Evolutionary conservation across 2,888 invertebrate genomes (phyloP), one percentile per base, ranked within the genome.

Genomic region (Pristionchus entomophagus): DNA sequence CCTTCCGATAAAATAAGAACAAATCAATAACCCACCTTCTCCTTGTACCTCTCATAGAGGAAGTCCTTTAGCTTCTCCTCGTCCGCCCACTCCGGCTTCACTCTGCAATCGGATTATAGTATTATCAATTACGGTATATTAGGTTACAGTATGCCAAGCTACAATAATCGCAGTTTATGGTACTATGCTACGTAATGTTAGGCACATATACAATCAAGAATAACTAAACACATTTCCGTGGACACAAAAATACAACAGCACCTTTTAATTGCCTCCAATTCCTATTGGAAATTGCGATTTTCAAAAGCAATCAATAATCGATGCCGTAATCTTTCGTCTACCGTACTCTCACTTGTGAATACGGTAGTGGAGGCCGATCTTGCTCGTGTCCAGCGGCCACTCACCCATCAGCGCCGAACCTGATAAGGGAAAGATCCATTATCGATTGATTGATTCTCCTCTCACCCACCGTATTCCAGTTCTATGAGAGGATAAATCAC

Each of bases 21-120:
- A 14, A 5, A 14, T 45, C 45, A 6, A n/a, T n/a, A 14, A 45
- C 73, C 26, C 73, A 49, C 91, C 94, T 98, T 98, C 93, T 97
- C 97, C 89, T 95, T 95, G 95, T 97, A 98, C 87, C 96, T 95
- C 88, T 96, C 96, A 94, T 96, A 97, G 84, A 97, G 94, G 97
- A 97, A 97, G 90, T 96, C 95, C 65, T 96, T 96, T 94, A 97
- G 95, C 51, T 95, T 95, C 92, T 96, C 96, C 32, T 95, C 95
- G 91, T 97, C 96, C 29, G 90, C 87, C 88, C 89, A 91, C 41
- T 91, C 90, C 69, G 90, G 86, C 19, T 73, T 45, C 19, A 87
- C 88, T 77, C 80, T 91, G 89, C 8, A 83, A 26, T 29, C 17
- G 45, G n/a, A 62, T 62, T 59, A n/a, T 6, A 26, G 26, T n/a